A percentile compares a stretch with the other conserved stretches of the same genome.
Evolutionary conservation across 1,140 invertebrate genomes (phyloP).

Genomic region (Mamestra configurata): DNA sequence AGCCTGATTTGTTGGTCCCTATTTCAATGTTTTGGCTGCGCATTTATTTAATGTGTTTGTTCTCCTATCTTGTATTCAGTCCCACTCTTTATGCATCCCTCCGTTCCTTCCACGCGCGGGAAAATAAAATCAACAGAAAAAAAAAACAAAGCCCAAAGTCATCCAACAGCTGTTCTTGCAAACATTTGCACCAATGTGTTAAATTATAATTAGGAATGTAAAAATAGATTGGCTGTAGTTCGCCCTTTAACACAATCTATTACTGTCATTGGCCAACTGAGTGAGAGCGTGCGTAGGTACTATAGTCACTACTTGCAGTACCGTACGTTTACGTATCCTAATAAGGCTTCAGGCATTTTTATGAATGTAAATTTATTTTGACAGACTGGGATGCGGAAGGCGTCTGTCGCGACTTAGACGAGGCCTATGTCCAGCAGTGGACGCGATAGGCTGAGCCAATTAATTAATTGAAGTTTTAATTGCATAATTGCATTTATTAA

Average conservation of each 20-base stretch:
- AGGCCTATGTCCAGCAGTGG: neutral
- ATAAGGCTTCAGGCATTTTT: neutral
- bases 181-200: neutral
- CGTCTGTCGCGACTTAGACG: neutral
- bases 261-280: neutral
- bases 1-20: too few species aligned
- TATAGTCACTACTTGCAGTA: neutral
- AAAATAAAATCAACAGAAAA: neutral
- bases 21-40: too few species aligned
- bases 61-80: too few species aligned
- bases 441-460: neutral
- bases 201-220: slow-evolving; percentile 14
- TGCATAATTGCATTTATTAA: slow-evolving; percentile 1
- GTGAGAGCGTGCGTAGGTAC: neutral
- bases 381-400: too few species aligned
- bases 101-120: too few species aligned
- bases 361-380: too few species aligned
- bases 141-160: neutral
- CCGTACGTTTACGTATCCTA: neutral
- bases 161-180: neutral
- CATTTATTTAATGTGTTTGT: too few species aligned
- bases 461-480: slow-evolving; percentile 21
- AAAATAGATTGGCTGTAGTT: slow-evolving; percentile 9
- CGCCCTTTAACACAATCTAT: neutral
- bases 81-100: too few species aligned